Percentiles rank a stretch among this genome's conserved stretches.
Conservation (phyloP, 2,888 invertebrate species). For the Cheilosia impressa region DNA sequence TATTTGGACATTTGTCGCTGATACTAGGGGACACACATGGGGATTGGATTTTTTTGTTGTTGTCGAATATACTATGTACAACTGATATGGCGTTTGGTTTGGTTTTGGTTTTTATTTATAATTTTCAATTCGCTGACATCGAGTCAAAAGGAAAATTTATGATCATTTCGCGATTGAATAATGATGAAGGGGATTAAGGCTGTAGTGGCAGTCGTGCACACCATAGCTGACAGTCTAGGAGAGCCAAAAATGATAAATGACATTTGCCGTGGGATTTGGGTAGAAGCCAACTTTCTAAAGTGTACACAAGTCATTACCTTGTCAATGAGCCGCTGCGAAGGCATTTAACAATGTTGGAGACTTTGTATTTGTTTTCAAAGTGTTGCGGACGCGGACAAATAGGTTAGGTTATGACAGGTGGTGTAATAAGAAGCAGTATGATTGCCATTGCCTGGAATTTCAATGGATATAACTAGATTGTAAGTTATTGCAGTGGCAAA, state of each 20-base stretch:
- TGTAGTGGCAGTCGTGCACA: slow-evolving; percentile 66
- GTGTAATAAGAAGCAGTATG: slow-evolving; percentile 8
- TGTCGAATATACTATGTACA: background rate
- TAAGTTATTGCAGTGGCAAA: slow-evolving; percentile 1
- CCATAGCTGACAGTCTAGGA: slow-evolving; percentile 63
- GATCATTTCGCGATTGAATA: slow-evolving; percentile 69
- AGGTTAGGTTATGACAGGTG: slow-evolving; percentile 48
- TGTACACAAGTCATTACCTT: slow-evolving; percentile 54
- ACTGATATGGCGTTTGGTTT: slow-evolving; percentile 34
- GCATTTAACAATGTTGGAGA: slow-evolving; percentile 46
- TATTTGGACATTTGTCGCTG: slow-evolving; percentile 45
- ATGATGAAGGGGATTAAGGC: slow-evolving; percentile 72
- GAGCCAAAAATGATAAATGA: slow-evolving; percentile 69
- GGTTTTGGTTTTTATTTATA: background rate
- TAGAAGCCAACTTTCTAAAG: slow-evolving; percentile 71
- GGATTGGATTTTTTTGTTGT: slow-evolving; percentile 3
- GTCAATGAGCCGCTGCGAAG: slow-evolving; percentile 48
- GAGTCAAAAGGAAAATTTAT: slow-evolving; percentile 70
- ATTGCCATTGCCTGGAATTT: slow-evolving; percentile 28
- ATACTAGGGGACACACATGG: slow-evolving; percentile 28
- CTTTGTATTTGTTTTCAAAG: slow-evolving; percentile 19
- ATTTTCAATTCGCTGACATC: slow-evolving; percentile 46
- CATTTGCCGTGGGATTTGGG: slow-evolving; percentile 53
- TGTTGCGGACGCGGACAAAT: slow-evolving; percentile 33
- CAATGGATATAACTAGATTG: background rate